Evolutionary conservation across 2,797 vertebrate genomes (phyloP).

Genomic region (Alfaro cultratus): DNA sequence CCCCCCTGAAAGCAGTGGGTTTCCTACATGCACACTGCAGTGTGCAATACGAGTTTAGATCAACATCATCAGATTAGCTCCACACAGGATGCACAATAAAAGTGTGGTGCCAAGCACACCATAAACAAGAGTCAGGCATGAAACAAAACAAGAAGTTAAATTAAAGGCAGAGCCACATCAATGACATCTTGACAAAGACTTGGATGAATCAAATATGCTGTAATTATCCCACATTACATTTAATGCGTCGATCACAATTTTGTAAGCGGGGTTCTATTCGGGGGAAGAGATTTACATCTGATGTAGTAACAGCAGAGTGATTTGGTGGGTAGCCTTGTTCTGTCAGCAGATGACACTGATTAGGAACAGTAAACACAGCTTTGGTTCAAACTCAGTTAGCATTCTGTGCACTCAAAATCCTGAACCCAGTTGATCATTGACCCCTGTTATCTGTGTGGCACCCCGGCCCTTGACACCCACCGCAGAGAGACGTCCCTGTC

Average conservation of each 20-base stretch:
- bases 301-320: background rate
- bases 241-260: background rate
- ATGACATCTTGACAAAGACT: background rate
- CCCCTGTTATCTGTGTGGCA: conserved; percentile 48
- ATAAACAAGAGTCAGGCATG: background rate
- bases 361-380: conserved; percentile 14
- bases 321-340: conserved; percentile 8
- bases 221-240: background rate
- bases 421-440: conserved; percentile 16
- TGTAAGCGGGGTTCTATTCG: background rate
- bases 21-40: background rate
- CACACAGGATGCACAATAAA: background rate
- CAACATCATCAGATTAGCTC: background rate
- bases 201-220: background rate
- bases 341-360: conserved; percentile 13
- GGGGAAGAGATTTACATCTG: background rate
- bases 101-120: background rate
- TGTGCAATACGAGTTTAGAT: background rate
- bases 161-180: background rate
- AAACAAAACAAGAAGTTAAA: background rate
- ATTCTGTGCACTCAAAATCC: conserved; percentile 9
- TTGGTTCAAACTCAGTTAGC: background rate
- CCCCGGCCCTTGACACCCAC: conserved; percentile 45
- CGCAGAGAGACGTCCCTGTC: background rate
- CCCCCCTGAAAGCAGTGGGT: background rate